phyloP scores from a whole-genome alignment of 2,888 invertebrate genomes.

The Diaphora mendica region DNA sequence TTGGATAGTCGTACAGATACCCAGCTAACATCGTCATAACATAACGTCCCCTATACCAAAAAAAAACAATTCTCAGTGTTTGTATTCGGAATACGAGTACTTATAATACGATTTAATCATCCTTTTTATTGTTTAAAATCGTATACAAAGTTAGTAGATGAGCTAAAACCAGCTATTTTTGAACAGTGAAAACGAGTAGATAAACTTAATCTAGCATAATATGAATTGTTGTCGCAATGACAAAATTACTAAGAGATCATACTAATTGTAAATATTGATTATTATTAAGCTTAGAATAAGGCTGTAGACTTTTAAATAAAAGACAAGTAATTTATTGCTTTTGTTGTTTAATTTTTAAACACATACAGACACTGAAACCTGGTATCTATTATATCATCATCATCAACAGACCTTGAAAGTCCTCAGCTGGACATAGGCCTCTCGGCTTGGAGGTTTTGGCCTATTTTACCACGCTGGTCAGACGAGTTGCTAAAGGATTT shows the following conservation, averaged over 20 bases:
- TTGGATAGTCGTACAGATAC: constrained; percentile 83
- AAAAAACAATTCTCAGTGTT: not conserved
- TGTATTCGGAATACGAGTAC: not conserved
- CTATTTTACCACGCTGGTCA: too few relatives aligned
- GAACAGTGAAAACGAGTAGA: not conserved
- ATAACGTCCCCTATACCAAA: not conserved
- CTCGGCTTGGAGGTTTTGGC: too few relatives aligned
- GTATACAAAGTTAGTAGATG: not conserved
- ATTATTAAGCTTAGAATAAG: constrained; percentile 33
- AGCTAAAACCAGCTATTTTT: not conserved
- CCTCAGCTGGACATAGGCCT: too few relatives aligned
- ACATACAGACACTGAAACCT: not conserved
- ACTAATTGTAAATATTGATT: constrained; percentile 44
- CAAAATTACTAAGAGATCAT: not conserved
- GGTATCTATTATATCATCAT: not conserved
- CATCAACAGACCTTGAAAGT: too few relatives aligned
- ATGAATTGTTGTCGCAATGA: not conserved
- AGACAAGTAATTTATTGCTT: constrained; percentile 41
- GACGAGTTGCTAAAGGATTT: too few relatives aligned
- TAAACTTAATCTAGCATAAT: not conserved
- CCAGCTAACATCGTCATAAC: not conserved
- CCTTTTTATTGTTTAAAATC: not conserved
- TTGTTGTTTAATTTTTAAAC: constrained; percentile 16
- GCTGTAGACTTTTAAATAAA: constrained; percentile 32
- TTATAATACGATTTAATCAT: not conserved